phyloP scores from a whole-genome alignment of 2,888 invertebrate species.

The Mesorhabditis belari region DNA sequence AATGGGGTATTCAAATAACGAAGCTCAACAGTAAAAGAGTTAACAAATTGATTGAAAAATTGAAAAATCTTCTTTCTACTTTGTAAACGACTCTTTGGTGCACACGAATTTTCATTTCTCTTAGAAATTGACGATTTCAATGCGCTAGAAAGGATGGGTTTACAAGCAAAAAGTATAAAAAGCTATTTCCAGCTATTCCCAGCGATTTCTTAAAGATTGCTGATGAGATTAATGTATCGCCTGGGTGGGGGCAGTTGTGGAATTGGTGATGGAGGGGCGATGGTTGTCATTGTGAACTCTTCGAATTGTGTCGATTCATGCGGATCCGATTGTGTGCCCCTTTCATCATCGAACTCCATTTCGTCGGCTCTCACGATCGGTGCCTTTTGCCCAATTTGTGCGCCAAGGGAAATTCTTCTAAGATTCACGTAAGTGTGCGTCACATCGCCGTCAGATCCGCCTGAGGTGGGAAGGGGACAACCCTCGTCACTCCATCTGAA shows the following conservation, averaged over 20 bases:
- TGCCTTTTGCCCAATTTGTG: not conserved
- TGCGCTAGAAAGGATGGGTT: no score
- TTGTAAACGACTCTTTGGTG: no score
- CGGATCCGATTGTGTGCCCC: not conserved
- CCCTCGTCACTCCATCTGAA: slow-evolving; percentile 8
- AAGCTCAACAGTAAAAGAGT: no score
- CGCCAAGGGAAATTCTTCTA: not conserved
- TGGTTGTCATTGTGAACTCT: not conserved
- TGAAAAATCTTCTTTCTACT: no score
- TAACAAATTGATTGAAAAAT: no score
- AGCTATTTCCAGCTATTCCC: no score
- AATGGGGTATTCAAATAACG: no score
- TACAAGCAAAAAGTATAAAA: no score
- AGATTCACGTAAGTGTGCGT: not conserved
- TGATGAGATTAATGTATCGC: not conserved
- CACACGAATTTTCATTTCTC: no score
- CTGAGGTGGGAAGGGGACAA: no score
- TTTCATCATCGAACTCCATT: not conserved
- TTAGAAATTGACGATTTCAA: no score
- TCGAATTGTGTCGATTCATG: not conserved
- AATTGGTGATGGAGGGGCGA: not conserved
- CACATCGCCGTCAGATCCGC: not conserved
- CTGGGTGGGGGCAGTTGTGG: not conserved
- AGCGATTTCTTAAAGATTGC: not conserved
- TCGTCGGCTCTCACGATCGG: not conserved